phyloP scores from a whole-genome alignment of 2,113 vertebrate genomes.

The Poicephalus meyeri region DNA sequence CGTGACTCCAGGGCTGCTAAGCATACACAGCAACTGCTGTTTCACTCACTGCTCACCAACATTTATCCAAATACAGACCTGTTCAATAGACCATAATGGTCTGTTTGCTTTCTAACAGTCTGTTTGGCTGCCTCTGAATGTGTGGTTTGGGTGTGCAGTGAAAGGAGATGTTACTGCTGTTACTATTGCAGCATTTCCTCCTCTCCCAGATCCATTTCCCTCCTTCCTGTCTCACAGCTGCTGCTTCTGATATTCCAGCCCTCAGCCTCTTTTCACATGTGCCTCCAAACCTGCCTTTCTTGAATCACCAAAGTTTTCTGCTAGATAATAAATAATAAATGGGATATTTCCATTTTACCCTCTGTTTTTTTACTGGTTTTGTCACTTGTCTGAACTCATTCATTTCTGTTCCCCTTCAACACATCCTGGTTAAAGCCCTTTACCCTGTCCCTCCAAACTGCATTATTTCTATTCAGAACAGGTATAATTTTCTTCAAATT shows the following conservation, averaged over 20 bases:
- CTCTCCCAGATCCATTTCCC: not conserved
- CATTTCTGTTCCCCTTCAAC: not conserved
- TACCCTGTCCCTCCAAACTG: not conserved
- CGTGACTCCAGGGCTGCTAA: not conserved
- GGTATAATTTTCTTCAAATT: not conserved
- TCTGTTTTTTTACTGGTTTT: not conserved
- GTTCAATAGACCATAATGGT: not conserved
- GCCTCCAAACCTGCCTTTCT: not conserved
- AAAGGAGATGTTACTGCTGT: not conserved
- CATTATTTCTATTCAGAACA: not conserved
- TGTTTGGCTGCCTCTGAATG: slow-evolving; percentile 23
- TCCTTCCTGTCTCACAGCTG: not conserved
- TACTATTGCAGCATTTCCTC: not conserved
- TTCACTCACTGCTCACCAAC: not conserved
- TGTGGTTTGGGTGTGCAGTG: not conserved
- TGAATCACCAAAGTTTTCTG: not conserved
- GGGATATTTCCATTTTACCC: not conserved
- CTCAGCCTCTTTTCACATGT: not conserved
- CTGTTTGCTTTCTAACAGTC: not conserved
- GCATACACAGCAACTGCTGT: not conserved
- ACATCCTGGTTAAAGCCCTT: not conserved
- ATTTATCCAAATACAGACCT: slow-evolving; percentile 4
- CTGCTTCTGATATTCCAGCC: not conserved
- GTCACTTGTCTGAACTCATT: not conserved
- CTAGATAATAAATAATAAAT: not conserved